Evolutionary conservation across 1,140 invertebrate genomes (phyloP).

Genomic region (Brachionus rotundiformis): DNA sequence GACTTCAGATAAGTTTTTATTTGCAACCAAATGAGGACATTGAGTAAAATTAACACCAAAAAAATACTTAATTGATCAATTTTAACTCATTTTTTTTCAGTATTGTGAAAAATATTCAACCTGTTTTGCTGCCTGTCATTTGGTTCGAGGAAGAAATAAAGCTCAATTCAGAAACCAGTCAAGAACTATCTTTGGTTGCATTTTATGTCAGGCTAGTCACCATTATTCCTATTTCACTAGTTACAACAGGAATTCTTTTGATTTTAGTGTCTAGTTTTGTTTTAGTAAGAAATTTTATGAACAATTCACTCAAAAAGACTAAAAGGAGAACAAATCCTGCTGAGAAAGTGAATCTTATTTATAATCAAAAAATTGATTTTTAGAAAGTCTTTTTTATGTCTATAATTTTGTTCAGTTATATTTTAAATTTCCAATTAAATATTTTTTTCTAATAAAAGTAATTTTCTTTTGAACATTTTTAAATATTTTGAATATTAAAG

Average conservation of each 20-base stretch:
- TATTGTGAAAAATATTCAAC: constrained; percentile 23
- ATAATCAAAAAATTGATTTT: no score
- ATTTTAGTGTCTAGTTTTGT: neutral
- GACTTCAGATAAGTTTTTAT: constrained; percentile 46
- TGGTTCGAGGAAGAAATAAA: constrained; percentile 36
- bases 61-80: neutral
- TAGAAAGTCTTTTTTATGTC: no score
- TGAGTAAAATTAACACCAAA: neutral
- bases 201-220: neutral
- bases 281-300: neutral
- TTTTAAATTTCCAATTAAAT: no score
- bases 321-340: no score
- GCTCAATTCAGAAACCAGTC: neutral
- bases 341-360: no score
- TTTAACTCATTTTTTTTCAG: constrained; percentile 6
- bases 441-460: no score
- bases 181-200: neutral
- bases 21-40: neutral
- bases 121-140: constrained; percentile 30
- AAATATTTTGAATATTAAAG: no score
- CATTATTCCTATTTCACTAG: neutral
- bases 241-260: neutral
- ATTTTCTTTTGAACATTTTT: no score
- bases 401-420: no score
- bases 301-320: no score